Conservation (phyloP, 2,888 invertebrate species). For the Idaea straminata region DNA sequence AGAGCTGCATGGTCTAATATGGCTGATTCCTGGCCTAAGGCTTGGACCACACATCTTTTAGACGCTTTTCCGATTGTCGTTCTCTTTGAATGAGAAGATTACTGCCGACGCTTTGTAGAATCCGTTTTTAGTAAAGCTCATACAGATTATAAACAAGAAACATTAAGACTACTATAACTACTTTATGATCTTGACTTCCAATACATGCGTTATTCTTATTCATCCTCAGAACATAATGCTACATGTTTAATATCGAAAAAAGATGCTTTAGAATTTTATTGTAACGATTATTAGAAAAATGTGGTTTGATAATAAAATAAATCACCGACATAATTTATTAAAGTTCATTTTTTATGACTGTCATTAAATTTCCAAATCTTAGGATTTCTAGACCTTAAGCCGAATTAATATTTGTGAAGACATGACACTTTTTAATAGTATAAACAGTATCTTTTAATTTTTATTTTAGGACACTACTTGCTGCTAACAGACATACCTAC, state of each 20-base stretch:
- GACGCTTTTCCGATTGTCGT: constrained; percentile 34
- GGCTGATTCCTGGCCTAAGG: constrained; percentile 57
- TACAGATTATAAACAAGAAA: constrained; percentile 20
- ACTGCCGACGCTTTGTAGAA: constrained; percentile 24
- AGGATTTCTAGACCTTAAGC: neutral
- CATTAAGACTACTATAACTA: constrained; percentile 21
- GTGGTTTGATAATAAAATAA: neutral
- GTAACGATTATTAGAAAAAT: constrained; percentile 3
- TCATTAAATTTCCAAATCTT: neutral
- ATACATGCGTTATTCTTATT: constrained; percentile 7
- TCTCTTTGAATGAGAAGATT: constrained; percentile 32
- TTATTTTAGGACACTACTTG: no score
- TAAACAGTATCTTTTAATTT: neutral
- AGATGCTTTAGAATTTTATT: constrained; percentile 7
- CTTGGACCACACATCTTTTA: constrained; percentile 64
- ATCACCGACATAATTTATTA: neutral
- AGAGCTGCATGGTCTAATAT: constrained; percentile 47
- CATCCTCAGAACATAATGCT: neutral
- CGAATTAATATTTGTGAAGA: neutral
- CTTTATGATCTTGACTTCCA: constrained; percentile 22
- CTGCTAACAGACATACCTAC: no score
- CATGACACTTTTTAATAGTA: neutral
- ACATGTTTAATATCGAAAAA: neutral
- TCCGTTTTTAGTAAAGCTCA: constrained; percentile 29
- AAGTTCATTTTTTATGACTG: neutral